A percentile compares a stretch with the other conserved stretches of the same genome.
Evolutionary conservation across 2,797 vertebrate genomes (phyloP).

Genomic region (Platalea minor): DNA sequence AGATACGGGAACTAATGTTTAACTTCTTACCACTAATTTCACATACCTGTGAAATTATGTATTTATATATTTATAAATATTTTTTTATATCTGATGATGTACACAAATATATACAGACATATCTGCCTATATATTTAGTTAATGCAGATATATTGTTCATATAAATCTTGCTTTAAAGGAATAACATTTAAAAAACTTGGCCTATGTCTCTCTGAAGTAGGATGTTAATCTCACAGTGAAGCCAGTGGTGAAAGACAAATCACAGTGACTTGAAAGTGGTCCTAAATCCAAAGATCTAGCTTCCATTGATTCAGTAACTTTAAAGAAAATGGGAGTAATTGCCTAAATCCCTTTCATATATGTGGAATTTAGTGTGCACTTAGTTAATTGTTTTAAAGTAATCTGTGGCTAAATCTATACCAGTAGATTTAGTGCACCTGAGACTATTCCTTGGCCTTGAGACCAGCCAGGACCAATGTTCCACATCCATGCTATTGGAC

Average conservation of each 20-base stretch:
- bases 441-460: neutral
- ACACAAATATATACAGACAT: neutral
- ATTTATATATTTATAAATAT: neutral
- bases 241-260: neutral
- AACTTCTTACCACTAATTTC: neutral
- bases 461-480: neutral
- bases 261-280: neutral
- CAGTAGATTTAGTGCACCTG: neutral
- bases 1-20: neutral
- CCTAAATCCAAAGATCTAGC: neutral
- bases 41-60: neutral
- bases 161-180: neutral
- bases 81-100: neutral
- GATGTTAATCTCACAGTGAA: neutral
- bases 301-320: neutral
- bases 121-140: neutral
- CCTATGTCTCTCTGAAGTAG: neutral
- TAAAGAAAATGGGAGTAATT: neutral
- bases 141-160: neutral
- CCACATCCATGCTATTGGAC: neutral
- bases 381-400: neutral
- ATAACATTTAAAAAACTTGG: neutral
- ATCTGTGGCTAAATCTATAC: neutral
- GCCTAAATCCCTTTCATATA: neutral
- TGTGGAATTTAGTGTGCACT: neutral